These are phyloP conservation scores for Torymus tubicola DNA, from an alignment of 2,888 invertebrate species.

Conservation along the genomic window DNA sequence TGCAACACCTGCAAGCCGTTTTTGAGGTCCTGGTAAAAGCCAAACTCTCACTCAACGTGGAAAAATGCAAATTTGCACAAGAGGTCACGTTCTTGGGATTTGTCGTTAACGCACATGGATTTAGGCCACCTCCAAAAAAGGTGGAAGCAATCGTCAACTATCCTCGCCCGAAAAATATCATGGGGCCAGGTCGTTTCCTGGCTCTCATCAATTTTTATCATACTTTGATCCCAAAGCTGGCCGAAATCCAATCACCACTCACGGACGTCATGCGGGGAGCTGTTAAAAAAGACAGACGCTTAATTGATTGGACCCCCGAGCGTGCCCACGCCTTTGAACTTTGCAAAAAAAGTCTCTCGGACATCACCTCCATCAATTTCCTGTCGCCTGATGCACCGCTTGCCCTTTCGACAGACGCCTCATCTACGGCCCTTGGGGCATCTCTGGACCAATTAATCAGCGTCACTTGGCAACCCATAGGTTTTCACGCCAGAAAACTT, in stretches of 20 bases:
- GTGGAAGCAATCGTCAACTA: not conserved
- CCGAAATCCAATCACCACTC: not conserved
- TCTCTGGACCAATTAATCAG: too few species aligned
- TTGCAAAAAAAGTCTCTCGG: conserved; percentile 19
- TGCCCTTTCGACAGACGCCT: too few species aligned
- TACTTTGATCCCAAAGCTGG: not conserved
- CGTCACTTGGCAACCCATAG: not conserved
- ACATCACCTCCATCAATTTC: not conserved
- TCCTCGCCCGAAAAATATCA: not conserved
- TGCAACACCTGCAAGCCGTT: conserved; percentile 1
- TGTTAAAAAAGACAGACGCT: not conserved
- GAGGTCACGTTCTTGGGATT: conserved; percentile 15
- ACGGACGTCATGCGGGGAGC: not conserved
- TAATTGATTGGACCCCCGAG: not conserved
- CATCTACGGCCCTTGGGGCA: too few species aligned
- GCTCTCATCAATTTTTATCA: conserved; percentile 6
- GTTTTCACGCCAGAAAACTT: conserved; percentile 52
- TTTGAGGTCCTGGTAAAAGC: not conserved
- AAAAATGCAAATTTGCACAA: conserved; percentile 13
- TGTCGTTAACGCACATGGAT: not conserved
- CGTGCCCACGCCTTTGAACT: not conserved
- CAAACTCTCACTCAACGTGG: not conserved
- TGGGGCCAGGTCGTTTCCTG: not conserved
- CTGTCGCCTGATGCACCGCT: not conserved
- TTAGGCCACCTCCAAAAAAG: not conserved